Conservation (phyloP, 2,888 invertebrate species). For the Lomographa bimaculata region DNA sequence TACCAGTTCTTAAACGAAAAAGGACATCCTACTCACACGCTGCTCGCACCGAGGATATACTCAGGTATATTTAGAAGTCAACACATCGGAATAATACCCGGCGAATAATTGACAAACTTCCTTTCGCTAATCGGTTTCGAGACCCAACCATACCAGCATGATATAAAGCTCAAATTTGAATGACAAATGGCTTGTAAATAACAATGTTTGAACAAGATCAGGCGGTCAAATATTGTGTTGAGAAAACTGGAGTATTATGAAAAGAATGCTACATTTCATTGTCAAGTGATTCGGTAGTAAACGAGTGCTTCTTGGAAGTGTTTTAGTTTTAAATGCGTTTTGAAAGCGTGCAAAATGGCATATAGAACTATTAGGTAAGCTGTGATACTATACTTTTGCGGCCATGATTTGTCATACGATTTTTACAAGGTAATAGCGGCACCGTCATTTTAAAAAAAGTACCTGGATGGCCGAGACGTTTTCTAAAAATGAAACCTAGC, state of each 20-base stretch:
- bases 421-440: too few species aligned
- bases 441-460: too few species aligned
- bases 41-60: slow-evolving; percentile 8
- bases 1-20: slow-evolving; percentile 2
- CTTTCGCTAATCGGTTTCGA: slow-evolving; percentile 10
- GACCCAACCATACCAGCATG: slow-evolving; percentile 14
- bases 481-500: too few species aligned
- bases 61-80: slow-evolving; percentile 26
- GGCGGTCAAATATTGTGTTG: slow-evolving; percentile 25
- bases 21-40: slow-evolving; percentile 21
- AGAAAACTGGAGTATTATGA: slow-evolving; percentile 28
- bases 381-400: too few species aligned
- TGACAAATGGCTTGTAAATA: slow-evolving; percentile 16
- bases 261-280: slow-evolving; percentile 26
- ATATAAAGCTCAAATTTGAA: slow-evolving; percentile 7
- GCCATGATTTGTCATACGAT: too few species aligned
- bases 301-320: too few species aligned
- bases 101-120: slow-evolving; percentile 29
- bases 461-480: too few species aligned
- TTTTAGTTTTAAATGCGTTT: too few species aligned
- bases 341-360: too few species aligned
- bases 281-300: slow-evolving; percentile 5
- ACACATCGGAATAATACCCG: slow-evolving; percentile 18
- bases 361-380: too few species aligned
- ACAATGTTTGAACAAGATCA: slow-evolving; percentile 22